Base-by-base conservation (phyloP, 2,888 invertebrate species). In the Cephus sareptanus region DNA sequence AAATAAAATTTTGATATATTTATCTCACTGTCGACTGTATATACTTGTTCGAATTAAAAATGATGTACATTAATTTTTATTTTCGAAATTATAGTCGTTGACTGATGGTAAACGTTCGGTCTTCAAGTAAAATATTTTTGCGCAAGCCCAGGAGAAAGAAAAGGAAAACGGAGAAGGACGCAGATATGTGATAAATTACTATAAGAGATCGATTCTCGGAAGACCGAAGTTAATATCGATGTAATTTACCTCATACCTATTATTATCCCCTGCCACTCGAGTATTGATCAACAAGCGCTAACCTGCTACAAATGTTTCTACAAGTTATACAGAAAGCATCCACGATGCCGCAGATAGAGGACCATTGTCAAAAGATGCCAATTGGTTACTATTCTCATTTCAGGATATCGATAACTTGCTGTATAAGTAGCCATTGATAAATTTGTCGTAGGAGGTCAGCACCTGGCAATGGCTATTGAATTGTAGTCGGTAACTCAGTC, bases 1-100 rank as follows among this genome's bases (percentile, higher is more conserved):
- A 85, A 84, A 83, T 87, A 86, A 81, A 71, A 11, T 71, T 13
- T 71, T 34, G 30, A 33, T 71, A 74, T 56, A 56, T 56, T 56
- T 56, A 56, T 56, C 9, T 15, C 23, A 3, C 56, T 56, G 56
- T 56, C 23, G 23, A 56, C 9, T 56, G 56, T 56, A 56, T 23
- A 56, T 23, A 56, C 2, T 56, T 23, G 56, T 56, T 56, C 56
- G 6, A 56, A 9, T 56, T 56, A 56, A 56, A 56, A 56, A 6
- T 23, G 9, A 56, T 56, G 9, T 56, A 56, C 23, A 9, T 56
- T 56, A 23, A 56, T 2, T 56, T 23, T 56, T 56, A 23, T 56
- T 9, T 23, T 56, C 9, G 15, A 9, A 56, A 23, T 56, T 56
- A 9, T 9, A 56, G 9, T 9, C 23, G 56, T 56, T 56, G 56